Evolutionary conservation across 2,113 vertebrate genomes (phyloP).

Genomic region (Laticauda colubrina): DNA sequence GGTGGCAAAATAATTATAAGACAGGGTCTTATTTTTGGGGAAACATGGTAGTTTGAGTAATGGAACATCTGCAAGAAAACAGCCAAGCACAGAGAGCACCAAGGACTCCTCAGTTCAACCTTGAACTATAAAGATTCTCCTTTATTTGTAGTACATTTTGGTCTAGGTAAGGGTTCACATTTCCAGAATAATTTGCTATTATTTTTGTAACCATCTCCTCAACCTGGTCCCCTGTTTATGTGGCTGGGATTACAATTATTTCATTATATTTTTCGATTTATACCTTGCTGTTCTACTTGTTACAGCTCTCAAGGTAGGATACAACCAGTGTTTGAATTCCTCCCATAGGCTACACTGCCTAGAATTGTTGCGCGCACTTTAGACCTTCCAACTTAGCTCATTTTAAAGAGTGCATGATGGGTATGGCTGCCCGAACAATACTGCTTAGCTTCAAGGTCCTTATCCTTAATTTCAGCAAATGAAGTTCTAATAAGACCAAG

Average conservation of each 20-base stretch:
- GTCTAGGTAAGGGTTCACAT: not conserved
- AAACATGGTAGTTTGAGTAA: too few species aligned
- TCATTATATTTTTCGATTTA: not conserved
- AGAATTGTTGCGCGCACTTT: not conserved
- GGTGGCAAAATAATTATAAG: too few species aligned
- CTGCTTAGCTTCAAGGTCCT: not conserved
- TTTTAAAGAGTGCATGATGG: not conserved
- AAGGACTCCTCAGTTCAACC: too few species aligned
- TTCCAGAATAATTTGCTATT: not conserved
- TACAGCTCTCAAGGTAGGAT: not conserved
- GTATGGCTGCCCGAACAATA: not conserved
- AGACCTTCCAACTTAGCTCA: not conserved
- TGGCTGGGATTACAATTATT: not conserved
- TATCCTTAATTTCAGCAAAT: not conserved
- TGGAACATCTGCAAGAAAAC: too few species aligned
- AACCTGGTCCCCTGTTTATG: not conserved
- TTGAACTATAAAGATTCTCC: too few species aligned
- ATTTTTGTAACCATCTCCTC: not conserved
- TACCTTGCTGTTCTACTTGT: not conserved
- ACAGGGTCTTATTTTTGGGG: too few species aligned
- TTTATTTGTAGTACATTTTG: not conserved
- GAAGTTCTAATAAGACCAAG: not conserved
- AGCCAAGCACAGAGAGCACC: too few species aligned
- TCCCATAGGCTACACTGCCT: not conserved
- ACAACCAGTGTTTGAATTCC: not conserved